Base-by-base conservation (phyloP, 2,113 vertebrate species). In the Heteronetta atricapilla region DNA sequence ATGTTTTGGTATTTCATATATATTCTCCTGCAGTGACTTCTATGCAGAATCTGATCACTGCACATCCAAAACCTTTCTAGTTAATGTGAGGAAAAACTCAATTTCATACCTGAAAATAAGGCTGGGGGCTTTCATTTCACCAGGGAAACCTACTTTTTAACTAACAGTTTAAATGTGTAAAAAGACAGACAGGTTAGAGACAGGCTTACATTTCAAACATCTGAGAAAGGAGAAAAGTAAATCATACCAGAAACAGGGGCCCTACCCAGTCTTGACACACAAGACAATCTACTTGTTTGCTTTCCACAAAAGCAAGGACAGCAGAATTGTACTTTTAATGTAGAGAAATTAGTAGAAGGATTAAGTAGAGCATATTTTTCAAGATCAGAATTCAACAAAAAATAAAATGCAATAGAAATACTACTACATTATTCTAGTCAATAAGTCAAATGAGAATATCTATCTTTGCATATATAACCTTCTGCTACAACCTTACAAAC, bases 11-110 rank as follows among this genome's bases (percentile, higher is more conserved):
- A 42, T 84, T 88, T 34, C 11, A 4, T 58, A 83, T 77, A 76
- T 89, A 48, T 93, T 93, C 33, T 46, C 11, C n/a, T 72, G 66
- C 59, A 63, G 19, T 55, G 29, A 77, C 84, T 86, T 91, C n/a
- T 79, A 3, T 64, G 44, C 69, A 58, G 26, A 82, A 80, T 75
- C 46, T 90, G 4, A 40, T 87, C 22, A 70, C 21, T 52, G 67
- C 53, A 40, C 3, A 38, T 64, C 13, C 7, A 53, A 93, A 86
- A 2, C 15, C 18, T 77, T 89, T 89, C 70, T 68, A 50, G 34
- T 25, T 79, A 12, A 22, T 77, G 2, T 36, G 11, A 2, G 10
- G 3, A 25, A 11, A 88, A 78, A 67, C 4, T 77, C 63, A 55
- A 1, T 58, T 66, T 86, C 19, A 19, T 95, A 92, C 15, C 40